Percentiles rank a stretch among this genome's conserved stretches.
phyloP scores from a whole-genome alignment of 2,888 invertebrate species.

The Dromius quadrimaculatus region DNA sequence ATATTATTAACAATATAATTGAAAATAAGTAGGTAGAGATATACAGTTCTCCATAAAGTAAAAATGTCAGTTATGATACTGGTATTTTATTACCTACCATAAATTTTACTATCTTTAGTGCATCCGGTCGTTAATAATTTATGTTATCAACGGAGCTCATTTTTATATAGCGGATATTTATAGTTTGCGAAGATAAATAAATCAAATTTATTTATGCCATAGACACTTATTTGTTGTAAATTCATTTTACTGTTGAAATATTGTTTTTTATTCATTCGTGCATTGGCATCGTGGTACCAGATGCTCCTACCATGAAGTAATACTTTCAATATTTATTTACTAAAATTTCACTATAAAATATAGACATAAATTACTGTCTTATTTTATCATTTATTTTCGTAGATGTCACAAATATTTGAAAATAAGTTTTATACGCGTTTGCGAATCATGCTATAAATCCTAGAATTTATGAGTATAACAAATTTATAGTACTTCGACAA shows the following conservation, averaged over 20 bases:
- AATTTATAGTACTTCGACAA: too few species aligned
- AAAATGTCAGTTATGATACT: conserved; percentile 41
- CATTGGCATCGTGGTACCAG: conserved; percentile 17
- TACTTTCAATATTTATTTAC: conserved; percentile 1
- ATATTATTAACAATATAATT: conserved; percentile 44
- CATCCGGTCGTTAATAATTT: conserved; percentile 43
- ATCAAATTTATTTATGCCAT: conserved; percentile 36
- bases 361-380: conserved; percentile 1
- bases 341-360: not conserved
- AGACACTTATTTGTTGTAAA: conserved; percentile 34
- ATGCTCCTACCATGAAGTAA: conserved; percentile 4
- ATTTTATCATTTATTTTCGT: too few species aligned
- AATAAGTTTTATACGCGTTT: too few species aligned
- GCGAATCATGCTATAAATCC: too few species aligned
- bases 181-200: conserved; percentile 27
- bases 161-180: conserved; percentile 37
- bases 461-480: too few species aligned
- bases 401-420: too few species aligned
- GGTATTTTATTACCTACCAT: conserved; percentile 46
- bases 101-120: conserved; percentile 48
- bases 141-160: conserved; percentile 47
- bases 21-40: conserved; percentile 45
- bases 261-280: conserved; percentile 21
- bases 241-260: conserved; percentile 13
- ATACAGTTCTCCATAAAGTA: conserved; percentile 40